Evolutionary conservation across 2,113 vertebrate genomes (phyloP).

Genomic region (Columba janthina): DNA sequence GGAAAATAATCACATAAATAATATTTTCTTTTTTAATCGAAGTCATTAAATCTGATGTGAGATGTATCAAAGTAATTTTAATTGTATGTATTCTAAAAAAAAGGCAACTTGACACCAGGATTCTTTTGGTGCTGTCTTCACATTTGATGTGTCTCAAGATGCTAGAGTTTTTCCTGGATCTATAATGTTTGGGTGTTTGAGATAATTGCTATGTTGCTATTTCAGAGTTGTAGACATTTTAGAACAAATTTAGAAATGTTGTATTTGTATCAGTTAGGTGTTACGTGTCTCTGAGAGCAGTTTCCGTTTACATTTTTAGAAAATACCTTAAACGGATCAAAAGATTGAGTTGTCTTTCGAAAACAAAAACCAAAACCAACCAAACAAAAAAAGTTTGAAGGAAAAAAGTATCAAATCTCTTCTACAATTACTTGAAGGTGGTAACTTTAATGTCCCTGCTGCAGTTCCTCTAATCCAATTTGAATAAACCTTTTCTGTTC

Average conservation of each 20-base stretch:
- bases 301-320: neutral
- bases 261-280: neutral
- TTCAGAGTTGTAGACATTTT: neutral
- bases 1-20: neutral
- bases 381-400: neutral
- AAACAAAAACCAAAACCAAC: too few relatives aligned
- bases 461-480: neutral
- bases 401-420: neutral
- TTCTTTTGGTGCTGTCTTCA: neutral
- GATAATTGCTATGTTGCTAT: neutral
- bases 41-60: neutral
- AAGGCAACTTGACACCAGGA: neutral
- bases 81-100: neutral
- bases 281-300: neutral
- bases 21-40: neutral
- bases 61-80: neutral
- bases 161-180: neutral
- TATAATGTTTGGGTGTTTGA: neutral
- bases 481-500: neutral
- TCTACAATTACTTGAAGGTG: neutral
- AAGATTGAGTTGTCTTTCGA: neutral
- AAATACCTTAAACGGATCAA: neutral
- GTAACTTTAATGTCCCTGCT: neutral
- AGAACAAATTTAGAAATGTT: neutral
- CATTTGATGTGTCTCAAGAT: neutral